Evolutionary conservation across 2,797 vertebrate species (phyloP).

Genomic region (Chiloscyllium punctatum): DNA sequence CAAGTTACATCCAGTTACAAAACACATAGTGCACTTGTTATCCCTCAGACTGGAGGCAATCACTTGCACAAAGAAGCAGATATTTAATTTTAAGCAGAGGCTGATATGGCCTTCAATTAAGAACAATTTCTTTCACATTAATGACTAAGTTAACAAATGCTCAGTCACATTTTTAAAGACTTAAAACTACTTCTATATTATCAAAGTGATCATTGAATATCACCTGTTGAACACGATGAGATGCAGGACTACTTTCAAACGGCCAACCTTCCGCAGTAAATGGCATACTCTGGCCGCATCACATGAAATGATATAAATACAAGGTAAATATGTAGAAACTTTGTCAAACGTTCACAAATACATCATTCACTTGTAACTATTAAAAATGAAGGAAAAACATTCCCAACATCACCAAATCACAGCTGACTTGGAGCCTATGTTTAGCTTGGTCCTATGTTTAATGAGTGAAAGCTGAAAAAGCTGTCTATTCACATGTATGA

Average conservation of each 20-base stretch:
- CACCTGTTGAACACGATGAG: conserved; percentile 37
- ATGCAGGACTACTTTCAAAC: conserved; percentile 31
- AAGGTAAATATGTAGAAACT: conserved; percentile 32
- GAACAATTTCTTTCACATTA: conserved; percentile 19
- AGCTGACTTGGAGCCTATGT: background rate
- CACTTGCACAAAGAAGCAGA: background rate
- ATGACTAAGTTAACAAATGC: background rate
- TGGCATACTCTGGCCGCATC: conserved; percentile 36
- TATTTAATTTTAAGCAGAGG: background rate
- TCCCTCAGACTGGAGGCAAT: background rate
- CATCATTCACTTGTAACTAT: conserved; percentile 29
- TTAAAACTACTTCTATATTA: conserved; percentile 37
- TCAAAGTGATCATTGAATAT: conserved; percentile 38
- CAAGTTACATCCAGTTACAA: background rate
- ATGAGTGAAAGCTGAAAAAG: background rate
- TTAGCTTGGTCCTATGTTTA: background rate
- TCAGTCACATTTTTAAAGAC: conserved; percentile 27
- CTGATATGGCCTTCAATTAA: background rate
- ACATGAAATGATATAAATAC: conserved; percentile 39
- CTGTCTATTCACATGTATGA: background rate
- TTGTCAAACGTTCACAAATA: conserved; percentile 23
- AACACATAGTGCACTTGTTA: background rate
- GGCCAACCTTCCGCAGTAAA: conserved; percentile 31
- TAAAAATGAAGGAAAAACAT: conserved; percentile 9
- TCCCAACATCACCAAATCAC: background rate